Evolutionary conservation across 1,140 invertebrate genomes (phyloP).

Genomic region (Thaumetopoea pityocampa): DNA sequence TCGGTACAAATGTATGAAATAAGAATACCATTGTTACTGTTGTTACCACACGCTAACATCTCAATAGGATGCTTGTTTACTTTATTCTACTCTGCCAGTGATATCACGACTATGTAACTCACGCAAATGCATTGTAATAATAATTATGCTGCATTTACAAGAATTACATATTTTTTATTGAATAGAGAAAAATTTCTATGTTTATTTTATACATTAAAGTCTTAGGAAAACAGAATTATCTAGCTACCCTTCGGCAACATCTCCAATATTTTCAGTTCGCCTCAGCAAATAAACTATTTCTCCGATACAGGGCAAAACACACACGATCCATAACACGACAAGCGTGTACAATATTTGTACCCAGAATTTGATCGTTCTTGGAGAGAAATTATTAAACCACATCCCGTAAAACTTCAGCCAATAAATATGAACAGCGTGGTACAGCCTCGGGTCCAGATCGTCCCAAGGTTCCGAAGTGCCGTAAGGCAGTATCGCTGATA

Average conservation of each 20-base stretch:
- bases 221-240: constrained; percentile 21
- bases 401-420: constrained; percentile 72
- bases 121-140: too few relatives aligned
- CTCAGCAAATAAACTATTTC: constrained; percentile 63
- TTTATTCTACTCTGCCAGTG: too few relatives aligned
- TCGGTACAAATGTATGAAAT: too few relatives aligned
- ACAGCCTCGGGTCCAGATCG: constrained; percentile 53
- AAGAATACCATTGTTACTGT: too few relatives aligned
- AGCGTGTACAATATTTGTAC: constrained; percentile 46
- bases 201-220: constrained; percentile 12
- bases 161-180: neutral
- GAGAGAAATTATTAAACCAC: constrained; percentile 58
- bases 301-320: constrained; percentile 62
- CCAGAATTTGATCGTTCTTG: constrained; percentile 48
- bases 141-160: too few relatives aligned
- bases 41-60: too few relatives aligned
- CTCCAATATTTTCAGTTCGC: constrained; percentile 59
- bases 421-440: constrained; percentile 65
- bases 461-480: constrained; percentile 55
- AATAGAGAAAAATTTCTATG: neutral
- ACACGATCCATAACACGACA: constrained; percentile 60
- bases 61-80: too few relatives aligned
- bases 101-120: too few relatives aligned
- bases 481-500: constrained; percentile 48
- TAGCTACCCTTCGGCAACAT: constrained; percentile 67